Conservation (phyloP, 2,888 invertebrate genomes). For the Meliscaeva auricollis region DNA sequence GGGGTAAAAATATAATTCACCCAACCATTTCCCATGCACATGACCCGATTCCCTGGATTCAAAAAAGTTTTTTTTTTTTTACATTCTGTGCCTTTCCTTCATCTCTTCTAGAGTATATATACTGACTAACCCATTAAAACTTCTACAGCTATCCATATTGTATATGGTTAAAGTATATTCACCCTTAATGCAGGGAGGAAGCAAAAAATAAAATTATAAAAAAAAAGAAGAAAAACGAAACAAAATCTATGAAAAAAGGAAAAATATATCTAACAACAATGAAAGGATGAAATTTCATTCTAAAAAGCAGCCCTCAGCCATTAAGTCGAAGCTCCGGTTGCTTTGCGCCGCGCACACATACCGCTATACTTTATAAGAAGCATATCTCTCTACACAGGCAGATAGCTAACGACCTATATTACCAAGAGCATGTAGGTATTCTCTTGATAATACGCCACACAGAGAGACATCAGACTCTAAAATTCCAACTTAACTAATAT, state of each 20-base stretch:
- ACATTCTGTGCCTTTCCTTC: background rate
- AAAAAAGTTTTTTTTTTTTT: constrained; percentile 20
- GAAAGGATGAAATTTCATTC: constrained; percentile 70
- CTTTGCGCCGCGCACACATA: constrained; percentile 6
- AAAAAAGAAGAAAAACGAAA: constrained; percentile 19
- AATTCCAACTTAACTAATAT: constrained; percentile 60
- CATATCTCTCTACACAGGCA: background rate
- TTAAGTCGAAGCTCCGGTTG: constrained; percentile 60
- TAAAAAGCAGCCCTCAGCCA: constrained; percentile 70
- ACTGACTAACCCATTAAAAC: constrained; percentile 37
- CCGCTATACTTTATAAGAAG: background rate
- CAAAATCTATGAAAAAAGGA: constrained; percentile 50
- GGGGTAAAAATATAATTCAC: constrained; percentile 32
- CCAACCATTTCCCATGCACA: constrained; percentile 53
- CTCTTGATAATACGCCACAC: constrained; percentile 34
- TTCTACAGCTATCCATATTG: constrained; percentile 22
- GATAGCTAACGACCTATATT: constrained; percentile 46
- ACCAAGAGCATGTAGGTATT: constrained; percentile 41
- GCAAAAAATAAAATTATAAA: constrained; percentile 36
- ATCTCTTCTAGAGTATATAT: background rate
- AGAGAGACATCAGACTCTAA: constrained; percentile 56
- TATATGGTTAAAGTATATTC: constrained; percentile 29
- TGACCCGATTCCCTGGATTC: constrained; percentile 69
- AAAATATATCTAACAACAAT: constrained; percentile 57
- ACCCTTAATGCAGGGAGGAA: constrained; percentile 39